Evolutionary conservation across 2,797 vertebrate species (phyloP).

Genomic region (Cygnus olor): DNA sequence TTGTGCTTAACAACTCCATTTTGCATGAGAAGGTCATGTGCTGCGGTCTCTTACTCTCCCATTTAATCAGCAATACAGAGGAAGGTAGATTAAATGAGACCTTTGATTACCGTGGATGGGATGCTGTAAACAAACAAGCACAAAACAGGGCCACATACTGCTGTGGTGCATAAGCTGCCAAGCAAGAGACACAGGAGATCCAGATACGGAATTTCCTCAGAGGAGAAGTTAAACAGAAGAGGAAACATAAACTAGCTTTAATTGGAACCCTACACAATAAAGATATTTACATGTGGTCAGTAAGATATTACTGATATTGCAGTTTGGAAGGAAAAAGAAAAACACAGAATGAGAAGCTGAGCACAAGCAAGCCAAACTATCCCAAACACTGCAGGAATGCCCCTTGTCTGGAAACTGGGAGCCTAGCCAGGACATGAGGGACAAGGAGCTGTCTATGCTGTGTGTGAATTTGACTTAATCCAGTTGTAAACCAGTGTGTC

Average conservation of each 20-base stretch:
- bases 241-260: not conserved
- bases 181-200: not conserved
- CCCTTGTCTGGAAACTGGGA: not conserved
- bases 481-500: not conserved
- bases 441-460: not conserved
- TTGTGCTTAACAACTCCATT: not conserved
- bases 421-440: not conserved
- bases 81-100: not conserved
- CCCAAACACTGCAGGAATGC: not conserved
- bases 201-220: not conserved
- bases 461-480: not conserved
- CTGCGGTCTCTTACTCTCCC: not conserved
- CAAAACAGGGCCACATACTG: not conserved
- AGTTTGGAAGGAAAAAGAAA: not conserved
- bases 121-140: not conserved
- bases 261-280: no score
- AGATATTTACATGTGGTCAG: not conserved
- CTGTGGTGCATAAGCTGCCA: not conserved
- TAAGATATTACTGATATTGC: not conserved
- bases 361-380: not conserved
- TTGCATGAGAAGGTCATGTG: not conserved
- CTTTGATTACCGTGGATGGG: not conserved
- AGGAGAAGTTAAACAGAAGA: not conserved
- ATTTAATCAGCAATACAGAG: constrained; percentile 3
- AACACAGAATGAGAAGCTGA: not conserved